Evolutionary conservation across 2,888 invertebrate genomes (phyloP), one percentile per base, ranked within the genome.

Genomic region (Drosophila paramelanica): DNA sequence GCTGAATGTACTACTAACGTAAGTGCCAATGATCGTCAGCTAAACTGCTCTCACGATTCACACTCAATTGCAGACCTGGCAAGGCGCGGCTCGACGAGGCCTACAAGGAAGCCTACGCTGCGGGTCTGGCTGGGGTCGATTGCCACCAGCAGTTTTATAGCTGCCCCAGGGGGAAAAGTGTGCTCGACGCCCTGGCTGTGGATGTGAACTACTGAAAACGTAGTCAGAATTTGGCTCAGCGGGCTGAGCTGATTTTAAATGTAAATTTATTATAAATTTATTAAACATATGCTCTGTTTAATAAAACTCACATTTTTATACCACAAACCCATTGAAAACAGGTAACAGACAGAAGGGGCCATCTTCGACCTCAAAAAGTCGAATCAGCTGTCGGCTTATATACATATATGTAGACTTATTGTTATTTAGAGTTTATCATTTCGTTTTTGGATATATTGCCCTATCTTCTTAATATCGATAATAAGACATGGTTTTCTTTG

Each of bases 91-190:
- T 94, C 61, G 92, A 94, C 70, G 83, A 89, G 5, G 88, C 90
- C 6, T 96, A 95, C 88, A 90, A 91, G 10, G 94, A 94, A 55
- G 96, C 96, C 0, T 93, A 79, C 33, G 64, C 71, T 0, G 83
- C 89, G 5, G 90, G 90, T 0, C 52, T 59, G 60, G 71, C 82
- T 6, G 89, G 90, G n/a, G 74, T 72, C 3, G 93, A 95, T 90
- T 96, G 96, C 81, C 88, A 93, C 6, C 93, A 92, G 20, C 91
- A 94, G 13, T 96, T 94, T 89, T 88, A 92, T 5, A 91, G 92
- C 0, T 96, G 96, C 80, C 94, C 94, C 2, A 91, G 93, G 62
- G 95, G 94, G 3, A 92, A 93, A 58, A 94, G 95, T 1, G 85
- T 95, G 31, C 91, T 96, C 27, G 83, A 83, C 69, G 52, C 59